Percentiles rank a stretch among this genome's conserved stretches.
phyloP scores from a whole-genome alignment of 2,113 vertebrate species.

The Bubo blakistoni region DNA sequence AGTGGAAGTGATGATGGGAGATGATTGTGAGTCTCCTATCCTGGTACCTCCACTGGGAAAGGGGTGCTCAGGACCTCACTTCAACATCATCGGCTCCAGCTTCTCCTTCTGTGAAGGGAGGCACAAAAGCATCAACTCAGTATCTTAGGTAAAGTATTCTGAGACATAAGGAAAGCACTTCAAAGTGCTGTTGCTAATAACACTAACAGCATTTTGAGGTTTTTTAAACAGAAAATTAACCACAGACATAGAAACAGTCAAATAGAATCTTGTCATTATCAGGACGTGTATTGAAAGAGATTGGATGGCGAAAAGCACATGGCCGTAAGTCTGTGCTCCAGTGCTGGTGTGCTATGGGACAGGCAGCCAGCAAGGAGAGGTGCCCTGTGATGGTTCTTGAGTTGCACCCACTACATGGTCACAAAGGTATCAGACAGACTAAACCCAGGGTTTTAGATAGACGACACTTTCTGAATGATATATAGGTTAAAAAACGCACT shows the following conservation, averaged over 20 bases:
- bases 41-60: neutral
- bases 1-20: neutral
- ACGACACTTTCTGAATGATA: neutral
- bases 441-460: neutral
- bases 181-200: neutral
- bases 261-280: neutral
- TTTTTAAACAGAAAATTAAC: neutral
- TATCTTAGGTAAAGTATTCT: neutral
- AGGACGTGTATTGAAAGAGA: accelerated
- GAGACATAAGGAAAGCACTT: neutral
- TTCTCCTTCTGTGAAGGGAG: neutral
- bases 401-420: neutral
- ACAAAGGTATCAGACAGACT: neutral
- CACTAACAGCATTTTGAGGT: neutral
- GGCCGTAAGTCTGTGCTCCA: accelerated
- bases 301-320: accelerated
- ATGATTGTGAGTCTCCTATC: neutral
- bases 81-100: neutral
- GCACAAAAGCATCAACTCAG: neutral
- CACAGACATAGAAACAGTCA: neutral
- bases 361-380: neutral
- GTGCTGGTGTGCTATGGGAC: neutral
- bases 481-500: neutral
- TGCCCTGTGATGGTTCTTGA: neutral
- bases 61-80: neutral